Conservation (phyloP, 2,797 vertebrate genomes). For the Apogon talboti region DNA sequence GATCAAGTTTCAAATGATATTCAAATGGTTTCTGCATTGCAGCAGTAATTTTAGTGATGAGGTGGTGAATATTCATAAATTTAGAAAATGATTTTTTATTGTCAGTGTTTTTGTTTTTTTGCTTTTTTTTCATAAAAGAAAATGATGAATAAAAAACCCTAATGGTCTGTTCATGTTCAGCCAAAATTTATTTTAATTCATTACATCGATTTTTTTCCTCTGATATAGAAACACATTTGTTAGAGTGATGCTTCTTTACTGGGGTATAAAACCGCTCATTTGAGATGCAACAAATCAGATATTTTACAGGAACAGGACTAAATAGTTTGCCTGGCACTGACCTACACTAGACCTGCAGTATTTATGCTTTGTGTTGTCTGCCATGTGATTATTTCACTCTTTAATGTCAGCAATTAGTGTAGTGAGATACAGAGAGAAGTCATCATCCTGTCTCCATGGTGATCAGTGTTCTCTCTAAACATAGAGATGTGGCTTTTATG, state of each 20-base stretch:
- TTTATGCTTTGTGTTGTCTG: slow-evolving; percentile 47
- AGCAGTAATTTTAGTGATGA: slow-evolving; percentile 5
- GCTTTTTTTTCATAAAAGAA: neutral
- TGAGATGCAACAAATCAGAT: too few relatives aligned
- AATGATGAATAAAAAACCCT: too few relatives aligned
- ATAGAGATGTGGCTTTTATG: slow-evolving; percentile 47
- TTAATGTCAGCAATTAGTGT: slow-evolving; percentile 7
- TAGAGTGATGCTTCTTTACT: too few relatives aligned
- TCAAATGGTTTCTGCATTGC: slow-evolving; percentile 37
- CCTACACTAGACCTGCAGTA: slow-evolving; percentile 15
- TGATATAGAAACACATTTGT: too few relatives aligned
- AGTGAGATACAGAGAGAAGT: slow-evolving; percentile 39
- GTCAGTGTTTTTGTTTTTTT: too few relatives aligned
- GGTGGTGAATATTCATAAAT: slow-evolving; percentile 35
- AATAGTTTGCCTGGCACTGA: neutral
- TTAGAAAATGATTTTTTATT: slow-evolving; percentile 1
- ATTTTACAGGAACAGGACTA: too few relatives aligned
- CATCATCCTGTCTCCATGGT: slow-evolving; percentile 65
- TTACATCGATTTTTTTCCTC: too few relatives aligned
- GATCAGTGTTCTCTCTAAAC: slow-evolving; percentile 54
- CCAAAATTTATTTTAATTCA: too few relatives aligned
- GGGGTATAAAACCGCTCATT: too few relatives aligned
- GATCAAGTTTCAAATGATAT: slow-evolving; percentile 33
- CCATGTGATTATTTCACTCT: slow-evolving; percentile 26
- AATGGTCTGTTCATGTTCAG: too few relatives aligned